A percentile compares a stretch with the other conserved stretches of the same genome.
These are phyloP conservation scores for Scaptomyza tumidula DNA, from an alignment of 2,888 invertebrate species.

Conservation along the genomic window DNA sequence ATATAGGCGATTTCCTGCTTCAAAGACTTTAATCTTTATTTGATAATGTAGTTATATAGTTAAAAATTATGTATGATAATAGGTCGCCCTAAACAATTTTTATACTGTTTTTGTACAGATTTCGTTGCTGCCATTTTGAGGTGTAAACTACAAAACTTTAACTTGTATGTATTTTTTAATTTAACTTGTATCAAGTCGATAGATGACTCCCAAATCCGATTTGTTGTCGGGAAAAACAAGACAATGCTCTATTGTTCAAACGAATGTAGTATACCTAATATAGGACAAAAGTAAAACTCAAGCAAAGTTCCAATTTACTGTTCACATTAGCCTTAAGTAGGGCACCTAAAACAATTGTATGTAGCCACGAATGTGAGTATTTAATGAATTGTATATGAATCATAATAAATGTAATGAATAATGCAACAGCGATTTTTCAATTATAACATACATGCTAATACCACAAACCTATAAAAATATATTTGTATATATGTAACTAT, in stretches of 20 bases:
- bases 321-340: constrained; percentile 42
- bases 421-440: constrained; percentile 32
- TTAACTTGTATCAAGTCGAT: constrained; percentile 69
- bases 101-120: constrained; percentile 42
- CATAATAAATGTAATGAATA: constrained; percentile 50
- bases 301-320: background rate
- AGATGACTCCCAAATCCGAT: constrained; percentile 12
- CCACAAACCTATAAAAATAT: constrained; percentile 57
- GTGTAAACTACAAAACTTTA: constrained; percentile 39
- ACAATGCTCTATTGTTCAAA: constrained; percentile 21
- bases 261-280: constrained; percentile 27
- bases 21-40: constrained; percentile 62
- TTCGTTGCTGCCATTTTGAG: constrained; percentile 41
- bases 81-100: constrained; percentile 38
- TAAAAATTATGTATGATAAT: constrained; percentile 46
- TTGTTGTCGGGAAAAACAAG: constrained; percentile 12
- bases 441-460: constrained; percentile 37
- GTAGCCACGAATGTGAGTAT: constrained; percentile 45
- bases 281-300: constrained; percentile 14
- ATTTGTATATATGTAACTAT: constrained; percentile 19
- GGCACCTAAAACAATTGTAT: constrained; percentile 45
- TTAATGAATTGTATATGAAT: constrained; percentile 56
- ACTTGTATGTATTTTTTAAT: constrained; percentile 45
- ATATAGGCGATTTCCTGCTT: constrained; percentile 35
- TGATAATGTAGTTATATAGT: constrained; percentile 51